Base-by-base conservation (phyloP, 2,888 invertebrate genomes). In the Calliopum simillimum region DNA sequence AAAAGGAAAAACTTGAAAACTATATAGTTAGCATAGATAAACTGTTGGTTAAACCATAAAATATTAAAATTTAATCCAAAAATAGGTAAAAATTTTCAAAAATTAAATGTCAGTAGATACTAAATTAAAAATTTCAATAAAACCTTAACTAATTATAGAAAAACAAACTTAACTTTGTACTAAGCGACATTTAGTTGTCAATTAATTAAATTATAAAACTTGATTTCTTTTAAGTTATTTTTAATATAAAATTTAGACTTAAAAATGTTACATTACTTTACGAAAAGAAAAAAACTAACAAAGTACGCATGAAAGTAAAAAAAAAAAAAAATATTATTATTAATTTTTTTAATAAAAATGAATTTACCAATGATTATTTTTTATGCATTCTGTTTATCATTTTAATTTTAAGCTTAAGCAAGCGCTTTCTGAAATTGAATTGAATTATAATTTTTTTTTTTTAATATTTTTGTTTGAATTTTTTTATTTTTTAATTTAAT, bases 281-380 rank as follows among this genome's bases (percentile, higher is more conserved):
- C 14, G 14, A 12, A 49, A 49, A 49, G 19, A 49, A 49, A 49
- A 49, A 16, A 49, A 49, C 19, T 16, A 49, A 49, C 3, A 49
- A 49, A 49, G 19, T 49, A 49, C n/a, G 19, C n/a, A 49, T 49
- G 2, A 49, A 49, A 49, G 19, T 12, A 49, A 49, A 47, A 19
- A 21, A 46, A 14, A 13, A 47, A 2, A 44, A 23, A 62, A 63
- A 33, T 19, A n/a, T 19, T 62, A 23, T 47, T 33, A 51, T 49
- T 33, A 51, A 33, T 33, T 8, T 8, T 33, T 33, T 33, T 33
- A 33, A 41, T 49, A n/a, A 41, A 33, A 33, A 63, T 49, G 47
- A 25, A 62, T 23, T 65, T 65, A 65, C 65, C 65, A 65, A 65
- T 65, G 55, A 65, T 65, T 53, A 53, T 19, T 65, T 64, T 53